phyloP scores from a whole-genome alignment of 2,888 invertebrate genomes.

The Chorisops tibialis region DNA sequence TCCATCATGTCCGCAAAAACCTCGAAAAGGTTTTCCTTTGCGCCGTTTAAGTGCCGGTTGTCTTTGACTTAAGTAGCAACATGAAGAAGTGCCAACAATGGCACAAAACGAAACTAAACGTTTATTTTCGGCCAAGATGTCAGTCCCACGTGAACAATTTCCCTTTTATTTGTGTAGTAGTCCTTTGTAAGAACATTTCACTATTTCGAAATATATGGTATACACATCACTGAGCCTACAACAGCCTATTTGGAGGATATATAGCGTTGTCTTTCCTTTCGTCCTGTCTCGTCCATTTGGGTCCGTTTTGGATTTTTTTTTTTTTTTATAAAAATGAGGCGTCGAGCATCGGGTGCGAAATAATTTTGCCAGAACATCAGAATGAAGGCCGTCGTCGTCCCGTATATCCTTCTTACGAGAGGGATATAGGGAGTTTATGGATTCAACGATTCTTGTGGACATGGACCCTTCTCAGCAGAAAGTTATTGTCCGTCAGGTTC shows the following conservation, averaged over 20 bases:
- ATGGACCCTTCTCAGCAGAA: background rate
- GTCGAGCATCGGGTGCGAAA: no score
- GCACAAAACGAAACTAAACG: constrained; percentile 7
- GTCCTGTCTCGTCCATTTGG: no score
- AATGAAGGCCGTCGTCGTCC: no score
- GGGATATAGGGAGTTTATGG: background rate
- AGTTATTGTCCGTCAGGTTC: constrained; percentile 1
- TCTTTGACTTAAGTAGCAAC: background rate
- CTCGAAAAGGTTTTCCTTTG: constrained; percentile 16
- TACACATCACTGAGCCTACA: no score
- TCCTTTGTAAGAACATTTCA: background rate
- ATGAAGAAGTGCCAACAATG: constrained; percentile 17
- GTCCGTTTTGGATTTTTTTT: no score
- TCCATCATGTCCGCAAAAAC: constrained; percentile 16
- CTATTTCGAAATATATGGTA: no score
- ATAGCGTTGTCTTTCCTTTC: no score
- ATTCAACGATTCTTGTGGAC: background rate
- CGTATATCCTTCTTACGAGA: no score
- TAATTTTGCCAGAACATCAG: no score
- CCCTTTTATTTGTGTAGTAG: constrained; percentile 19
- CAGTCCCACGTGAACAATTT: constrained; percentile 26
- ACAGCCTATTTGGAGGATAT: no score
- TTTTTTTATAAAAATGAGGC: no score
- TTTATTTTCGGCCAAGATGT: constrained; percentile 2
- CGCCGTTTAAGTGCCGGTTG: background rate